Evolutionary conservation across 2,888 invertebrate species (phyloP).

Genomic region (Phortica okadai): DNA sequence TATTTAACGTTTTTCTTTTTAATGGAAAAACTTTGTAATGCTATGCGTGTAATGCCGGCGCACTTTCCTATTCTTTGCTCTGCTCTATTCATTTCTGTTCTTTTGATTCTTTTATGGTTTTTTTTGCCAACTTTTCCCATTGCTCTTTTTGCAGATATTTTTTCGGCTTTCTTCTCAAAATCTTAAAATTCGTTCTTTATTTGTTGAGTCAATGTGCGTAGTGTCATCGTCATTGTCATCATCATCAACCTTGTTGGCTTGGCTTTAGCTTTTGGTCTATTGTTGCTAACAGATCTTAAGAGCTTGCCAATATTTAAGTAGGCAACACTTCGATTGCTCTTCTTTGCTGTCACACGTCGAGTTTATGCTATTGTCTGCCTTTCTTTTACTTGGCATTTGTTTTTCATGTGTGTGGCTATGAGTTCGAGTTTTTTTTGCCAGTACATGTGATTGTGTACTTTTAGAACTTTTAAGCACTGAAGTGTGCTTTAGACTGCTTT

Average conservation of each 20-base stretch:
- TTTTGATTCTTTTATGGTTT: constrained; percentile 5
- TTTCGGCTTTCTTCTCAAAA: not conserved
- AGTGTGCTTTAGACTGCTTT: constrained; percentile 1
- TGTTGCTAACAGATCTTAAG: constrained; percentile 58
- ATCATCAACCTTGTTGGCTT: not conserved
- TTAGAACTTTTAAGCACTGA: constrained; percentile 29
- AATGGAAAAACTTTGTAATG: constrained; percentile 57
- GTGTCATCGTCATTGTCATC: constrained; percentile 2
- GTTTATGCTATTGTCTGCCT: not conserved
- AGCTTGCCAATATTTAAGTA: constrained; percentile 63
- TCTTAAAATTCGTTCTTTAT: constrained; percentile 14
- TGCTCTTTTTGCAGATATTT: constrained; percentile 17
- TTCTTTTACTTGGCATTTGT: constrained; percentile 43
- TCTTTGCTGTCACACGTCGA: constrained; percentile 53
- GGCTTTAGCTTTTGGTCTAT: constrained; percentile 42
- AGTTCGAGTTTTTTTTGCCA: constrained; percentile 27
- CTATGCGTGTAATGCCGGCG: constrained; percentile 14
- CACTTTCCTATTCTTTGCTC: not conserved
- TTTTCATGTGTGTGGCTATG: constrained; percentile 48
- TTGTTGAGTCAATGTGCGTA: constrained; percentile 11
- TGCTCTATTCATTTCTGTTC: constrained; percentile 5
- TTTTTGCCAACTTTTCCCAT: constrained; percentile 9
- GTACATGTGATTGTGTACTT: constrained; percentile 29
- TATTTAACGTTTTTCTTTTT: constrained; percentile 52
- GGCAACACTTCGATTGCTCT: constrained; percentile 59